Percentiles rank a stretch among this genome's conserved stretches.
phyloP scores from a whole-genome alignment of 23 tunicate species.

The Ascidia mentula region DNA sequence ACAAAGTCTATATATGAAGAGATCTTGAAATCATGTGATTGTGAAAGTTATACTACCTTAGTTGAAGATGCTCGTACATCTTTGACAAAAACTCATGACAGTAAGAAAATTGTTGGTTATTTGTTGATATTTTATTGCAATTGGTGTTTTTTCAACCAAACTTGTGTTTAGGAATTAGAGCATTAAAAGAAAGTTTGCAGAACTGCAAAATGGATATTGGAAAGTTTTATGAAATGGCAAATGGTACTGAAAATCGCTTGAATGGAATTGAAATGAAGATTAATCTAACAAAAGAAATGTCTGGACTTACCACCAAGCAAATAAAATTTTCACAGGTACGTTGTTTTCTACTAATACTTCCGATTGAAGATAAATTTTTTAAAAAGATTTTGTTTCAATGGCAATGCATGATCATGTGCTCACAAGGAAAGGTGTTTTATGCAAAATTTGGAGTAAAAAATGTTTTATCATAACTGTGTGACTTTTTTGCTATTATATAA shows the following conservation, averaged over 20 bases:
- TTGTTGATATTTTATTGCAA: neutral
- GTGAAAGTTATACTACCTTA: neutral
- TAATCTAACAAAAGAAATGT: neutral
- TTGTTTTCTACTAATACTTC: no score
- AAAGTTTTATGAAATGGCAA: neutral
- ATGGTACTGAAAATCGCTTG: neutral
- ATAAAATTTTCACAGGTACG: neutral
- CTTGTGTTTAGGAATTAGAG: neutral
- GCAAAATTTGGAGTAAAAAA: no score
- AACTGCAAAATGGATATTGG: neutral
- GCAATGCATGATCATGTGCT: no score
- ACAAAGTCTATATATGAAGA: neutral
- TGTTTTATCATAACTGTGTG: no score
- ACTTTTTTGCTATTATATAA: no score
- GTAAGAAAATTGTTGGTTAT: no score
- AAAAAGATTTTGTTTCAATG: no score
- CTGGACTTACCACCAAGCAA: neutral
- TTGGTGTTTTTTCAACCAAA: neutral
- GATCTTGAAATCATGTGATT: neutral
- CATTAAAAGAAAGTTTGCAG: neutral
- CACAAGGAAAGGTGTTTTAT: no score
- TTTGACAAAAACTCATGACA: no score
- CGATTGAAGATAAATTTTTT: no score
- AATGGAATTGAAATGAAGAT: neutral
- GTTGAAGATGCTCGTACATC: neutral